Evolutionary conservation across 2,888 invertebrate species (phyloP), one percentile per base, ranked within the genome.

Genomic region (Eumacrocentrus americanus): DNA sequence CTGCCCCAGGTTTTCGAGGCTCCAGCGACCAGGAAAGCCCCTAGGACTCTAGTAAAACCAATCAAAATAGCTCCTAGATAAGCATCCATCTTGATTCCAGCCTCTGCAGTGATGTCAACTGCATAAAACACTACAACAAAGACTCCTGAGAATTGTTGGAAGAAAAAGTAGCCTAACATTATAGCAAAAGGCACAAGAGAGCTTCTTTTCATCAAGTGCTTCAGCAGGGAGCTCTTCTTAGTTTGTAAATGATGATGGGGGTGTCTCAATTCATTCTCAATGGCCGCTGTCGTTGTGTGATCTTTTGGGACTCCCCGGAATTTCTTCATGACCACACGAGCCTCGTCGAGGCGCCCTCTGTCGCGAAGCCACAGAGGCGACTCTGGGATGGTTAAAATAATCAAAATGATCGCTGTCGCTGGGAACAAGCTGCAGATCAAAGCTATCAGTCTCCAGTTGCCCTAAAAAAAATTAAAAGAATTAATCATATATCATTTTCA

Each of bases 51-150:
- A 1, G 83, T 82, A 0, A 81, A 25, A 2, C 83, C 87, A 18
- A 85, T 85, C 18, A 84, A 70, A 20, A 86, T 83, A 0, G 85
- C 83, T 0, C 82, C 81, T 0, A 83, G 46, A 63, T 85, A 83
- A 0, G 82, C 78, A 67, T 85, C 82, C 1, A 84, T 72, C 3
- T 66, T 74, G 0, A 85, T 75, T 0, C 84, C 84, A 0, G 84
- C 83, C 42, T 81, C 81, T 23, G 73, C 65, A 1, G 82, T 82
- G 0, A 87, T 82, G 63, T 84, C 81, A 0, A 86, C 83, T 7
- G 86, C 85, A 67, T 86, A 87, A 64, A 85, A 85, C 6, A 87
- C 82, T 1, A 86, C 77, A 0, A 84, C 83, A 63, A 85, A 86
- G 2, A 83, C 80, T 0, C 87, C 87, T 3, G 84, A 81, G 63